These are phyloP conservation scores for Opisthograptis luteolata DNA, from an alignment of 2,888 invertebrate species.

Conservation along the genomic window DNA sequence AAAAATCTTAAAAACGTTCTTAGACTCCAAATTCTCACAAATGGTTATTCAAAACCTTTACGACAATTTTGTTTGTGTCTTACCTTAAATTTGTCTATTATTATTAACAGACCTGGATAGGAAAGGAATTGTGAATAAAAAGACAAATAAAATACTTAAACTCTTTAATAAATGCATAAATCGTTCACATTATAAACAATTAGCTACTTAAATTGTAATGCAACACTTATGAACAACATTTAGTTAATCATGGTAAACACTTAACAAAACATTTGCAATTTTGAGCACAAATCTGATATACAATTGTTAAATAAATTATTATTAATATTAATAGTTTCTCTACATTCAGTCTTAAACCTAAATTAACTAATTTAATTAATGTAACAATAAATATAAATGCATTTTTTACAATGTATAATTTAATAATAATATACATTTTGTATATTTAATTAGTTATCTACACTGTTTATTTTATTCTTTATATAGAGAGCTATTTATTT, in stretches of 20 bases:
- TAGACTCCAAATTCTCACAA: too few relatives aligned
- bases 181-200: constrained; percentile 56
- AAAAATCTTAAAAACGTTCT: too few relatives aligned
- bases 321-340: constrained; percentile 32
- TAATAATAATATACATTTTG: constrained; percentile 47
- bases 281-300: constrained; percentile 14
- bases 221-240: constrained; percentile 44
- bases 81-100: too few relatives aligned
- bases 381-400: constrained; percentile 72
- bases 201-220: constrained; percentile 36
- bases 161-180: constrained; percentile 76
- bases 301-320: constrained; percentile 16
- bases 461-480: constrained; percentile 9
- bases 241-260: constrained; percentile 32
- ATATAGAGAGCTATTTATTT: constrained; percentile 33
- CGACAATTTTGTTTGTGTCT: too few relatives aligned
- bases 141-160: constrained; percentile 42
- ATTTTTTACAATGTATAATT: constrained; percentile 57
- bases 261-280: constrained; percentile 22
- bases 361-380: constrained; percentile 47
- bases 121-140: constrained; percentile 20
- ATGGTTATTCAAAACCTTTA: too few relatives aligned
- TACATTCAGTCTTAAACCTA: constrained; percentile 62
- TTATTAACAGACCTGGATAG: too few relatives aligned
- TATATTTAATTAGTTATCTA: constrained; percentile 45